Percentiles rank a stretch among this genome's conserved stretches.
phyloP scores from a whole-genome alignment of 2,113 vertebrate species.

The Vimba vimba region DNA sequence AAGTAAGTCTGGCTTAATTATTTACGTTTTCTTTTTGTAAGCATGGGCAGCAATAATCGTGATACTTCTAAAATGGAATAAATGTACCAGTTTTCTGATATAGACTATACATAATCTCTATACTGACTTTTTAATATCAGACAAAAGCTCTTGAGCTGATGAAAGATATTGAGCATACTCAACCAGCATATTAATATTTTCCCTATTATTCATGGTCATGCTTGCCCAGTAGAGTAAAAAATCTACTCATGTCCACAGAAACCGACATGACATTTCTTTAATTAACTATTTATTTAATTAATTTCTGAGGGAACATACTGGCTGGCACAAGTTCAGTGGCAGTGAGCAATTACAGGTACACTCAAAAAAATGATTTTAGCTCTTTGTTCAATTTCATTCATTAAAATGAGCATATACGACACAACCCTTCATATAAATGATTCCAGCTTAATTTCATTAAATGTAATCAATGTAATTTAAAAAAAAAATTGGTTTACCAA shows the following conservation, averaged over 20 bases:
- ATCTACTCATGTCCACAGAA: conserved; percentile 24
- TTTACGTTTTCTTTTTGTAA: conserved; percentile 8
- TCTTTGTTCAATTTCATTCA: too few species aligned
- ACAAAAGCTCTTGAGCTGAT: neutral
- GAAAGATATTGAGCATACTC: conserved; percentile 5
- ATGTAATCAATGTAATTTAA: too few species aligned
- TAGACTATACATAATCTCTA: neutral
- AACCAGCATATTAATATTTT: conserved; percentile 33
- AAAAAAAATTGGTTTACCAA: too few species aligned
- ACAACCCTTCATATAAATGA: too few species aligned
- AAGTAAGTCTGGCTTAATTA: conserved; percentile 28
- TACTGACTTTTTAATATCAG: conserved; percentile 5
- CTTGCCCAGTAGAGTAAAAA: conserved; percentile 60
- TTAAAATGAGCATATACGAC: too few species aligned
- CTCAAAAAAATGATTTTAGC: too few species aligned
- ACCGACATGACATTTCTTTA: too few species aligned
- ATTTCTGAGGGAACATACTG: conserved; percentile 25
- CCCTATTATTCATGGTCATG: conserved; percentile 40
- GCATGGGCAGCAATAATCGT: neutral
- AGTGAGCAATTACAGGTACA: conserved; percentile 56
- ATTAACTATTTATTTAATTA: neutral
- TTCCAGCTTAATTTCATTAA: too few species aligned
- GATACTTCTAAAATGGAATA: neutral
- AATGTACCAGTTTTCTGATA: neutral
- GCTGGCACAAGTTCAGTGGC: conserved; percentile 57